Evolutionary conservation across 2,888 invertebrate genomes (phyloP).

Genomic region (Drosophila fungiperda): DNA sequence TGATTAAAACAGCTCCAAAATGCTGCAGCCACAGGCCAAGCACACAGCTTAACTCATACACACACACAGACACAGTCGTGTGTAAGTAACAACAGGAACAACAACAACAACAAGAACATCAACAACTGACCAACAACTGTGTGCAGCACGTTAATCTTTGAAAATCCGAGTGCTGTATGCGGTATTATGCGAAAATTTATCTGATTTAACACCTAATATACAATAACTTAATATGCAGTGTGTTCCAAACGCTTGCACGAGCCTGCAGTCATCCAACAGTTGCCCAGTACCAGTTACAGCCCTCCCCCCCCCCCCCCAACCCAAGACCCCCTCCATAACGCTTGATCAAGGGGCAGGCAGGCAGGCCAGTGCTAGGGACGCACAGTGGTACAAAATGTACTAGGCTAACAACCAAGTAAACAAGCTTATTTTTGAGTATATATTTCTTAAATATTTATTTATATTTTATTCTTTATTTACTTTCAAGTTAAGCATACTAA

Average conservation of each 20-base stretch:
- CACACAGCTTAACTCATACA: conserved; percentile 53
- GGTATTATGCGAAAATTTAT: conserved; percentile 86
- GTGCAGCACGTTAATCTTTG: conserved; percentile 84
- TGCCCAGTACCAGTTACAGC: conserved; percentile 24
- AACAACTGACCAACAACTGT: conserved; percentile 67
- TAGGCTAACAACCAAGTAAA: neutral
- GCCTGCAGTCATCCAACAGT: conserved; percentile 76
- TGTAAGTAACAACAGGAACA: no score
- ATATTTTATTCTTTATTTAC: neutral
- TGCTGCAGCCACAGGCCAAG: conserved; percentile 66
- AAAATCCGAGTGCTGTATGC: conserved; percentile 86
- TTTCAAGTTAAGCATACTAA: neutral
- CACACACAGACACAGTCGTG: conserved; percentile 1
- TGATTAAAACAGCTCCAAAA: conserved; percentile 79
- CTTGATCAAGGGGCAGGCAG: conserved; percentile 17
- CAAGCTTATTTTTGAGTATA: neutral
- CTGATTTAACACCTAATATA: conserved; percentile 86
- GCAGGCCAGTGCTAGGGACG: conserved; percentile 26
- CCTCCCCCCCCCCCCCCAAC: neutral
- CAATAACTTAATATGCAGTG: conserved; percentile 86
- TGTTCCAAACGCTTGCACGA: conserved; percentile 74
- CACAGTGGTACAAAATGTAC: conserved; percentile 49
- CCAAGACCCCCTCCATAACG: neutral
- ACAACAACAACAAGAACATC: conserved; percentile 27
- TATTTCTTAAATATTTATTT: neutral